Conservation (phyloP, 2,797 vertebrate species). For the Gephyroberyx darwinii region DNA sequence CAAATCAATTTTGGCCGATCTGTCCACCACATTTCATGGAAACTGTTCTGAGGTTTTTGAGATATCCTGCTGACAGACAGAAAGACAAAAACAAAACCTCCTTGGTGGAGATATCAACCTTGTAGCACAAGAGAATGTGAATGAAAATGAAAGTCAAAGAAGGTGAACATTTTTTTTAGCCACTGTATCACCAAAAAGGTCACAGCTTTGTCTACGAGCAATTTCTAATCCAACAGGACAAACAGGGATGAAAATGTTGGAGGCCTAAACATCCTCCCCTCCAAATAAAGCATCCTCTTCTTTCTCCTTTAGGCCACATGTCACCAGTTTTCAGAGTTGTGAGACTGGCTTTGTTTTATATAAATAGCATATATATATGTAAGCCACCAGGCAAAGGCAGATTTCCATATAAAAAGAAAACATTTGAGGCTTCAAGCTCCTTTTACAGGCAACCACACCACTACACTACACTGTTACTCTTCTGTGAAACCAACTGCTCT, state of each 20-base stretch:
- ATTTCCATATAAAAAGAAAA: no score
- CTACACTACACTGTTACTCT: no score
- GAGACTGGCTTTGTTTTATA: conserved; percentile 1
- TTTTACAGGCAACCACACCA: no score
- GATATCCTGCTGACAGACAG: no score
- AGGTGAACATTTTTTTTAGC: conserved; percentile 26
- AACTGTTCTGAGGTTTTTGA: no score
- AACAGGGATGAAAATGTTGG: conserved; percentile 34
- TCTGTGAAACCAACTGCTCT: conserved; percentile 34
- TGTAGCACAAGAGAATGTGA: conserved; percentile 14
- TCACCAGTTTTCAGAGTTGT: neutral
- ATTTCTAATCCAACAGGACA: conserved; percentile 54
- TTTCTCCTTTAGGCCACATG: conserved; percentile 13
- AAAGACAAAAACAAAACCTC: no score
- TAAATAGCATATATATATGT: conserved; percentile 1
- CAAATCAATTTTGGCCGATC: no score
- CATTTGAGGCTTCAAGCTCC: no score
- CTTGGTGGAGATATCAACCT: neutral
- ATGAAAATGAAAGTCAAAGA: conserved; percentile 12
- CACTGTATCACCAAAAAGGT: conserved; percentile 42
- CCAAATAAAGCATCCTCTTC: neutral
- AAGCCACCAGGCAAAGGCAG: neutral
- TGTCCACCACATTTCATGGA: no score
- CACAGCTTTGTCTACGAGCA: conserved; percentile 42
- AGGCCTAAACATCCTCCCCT: conserved; percentile 47